Evolutionary conservation across 2,113 vertebrate genomes (phyloP).

Genomic region (Pomatostomus ruficeps): DNA sequence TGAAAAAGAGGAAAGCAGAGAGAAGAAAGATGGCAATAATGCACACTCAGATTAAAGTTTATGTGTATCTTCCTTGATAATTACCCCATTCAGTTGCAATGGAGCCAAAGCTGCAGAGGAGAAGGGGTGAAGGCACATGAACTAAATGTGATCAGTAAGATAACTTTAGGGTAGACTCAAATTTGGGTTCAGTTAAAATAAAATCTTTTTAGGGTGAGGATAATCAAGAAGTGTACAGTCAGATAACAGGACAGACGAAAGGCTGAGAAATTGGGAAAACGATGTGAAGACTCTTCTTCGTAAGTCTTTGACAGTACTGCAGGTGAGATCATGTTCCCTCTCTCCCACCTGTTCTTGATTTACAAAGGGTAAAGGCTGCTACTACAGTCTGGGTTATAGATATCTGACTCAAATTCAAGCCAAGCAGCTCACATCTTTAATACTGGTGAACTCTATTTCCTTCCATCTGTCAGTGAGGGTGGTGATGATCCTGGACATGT

Average conservation of each 20-base stretch:
- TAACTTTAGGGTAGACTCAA: background rate
- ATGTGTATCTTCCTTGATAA: background rate
- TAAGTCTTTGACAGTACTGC: background rate
- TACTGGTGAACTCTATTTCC: background rate
- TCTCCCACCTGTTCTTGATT: background rate
- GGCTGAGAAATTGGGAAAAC: background rate
- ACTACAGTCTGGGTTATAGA: background rate
- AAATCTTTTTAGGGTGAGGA: background rate
- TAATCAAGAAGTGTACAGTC: background rate
- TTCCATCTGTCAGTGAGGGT: background rate
- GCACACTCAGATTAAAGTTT: background rate
- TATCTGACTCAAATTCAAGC: background rate
- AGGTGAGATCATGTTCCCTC: background rate
- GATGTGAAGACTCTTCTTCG: background rate
- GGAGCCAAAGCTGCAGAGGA: background rate
- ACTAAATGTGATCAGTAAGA: background rate
- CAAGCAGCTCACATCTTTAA: background rate
- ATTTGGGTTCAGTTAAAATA: background rate
- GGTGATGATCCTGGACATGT: background rate
- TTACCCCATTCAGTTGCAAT: background rate
- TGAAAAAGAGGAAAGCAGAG: background rate
- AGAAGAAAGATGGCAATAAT: background rate
- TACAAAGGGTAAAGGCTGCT: background rate
- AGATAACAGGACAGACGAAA: background rate
- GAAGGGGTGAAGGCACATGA: background rate